Evolutionary conservation across 2,888 invertebrate species (phyloP).

Genomic region (Arrhopalites spinosus): DNA sequence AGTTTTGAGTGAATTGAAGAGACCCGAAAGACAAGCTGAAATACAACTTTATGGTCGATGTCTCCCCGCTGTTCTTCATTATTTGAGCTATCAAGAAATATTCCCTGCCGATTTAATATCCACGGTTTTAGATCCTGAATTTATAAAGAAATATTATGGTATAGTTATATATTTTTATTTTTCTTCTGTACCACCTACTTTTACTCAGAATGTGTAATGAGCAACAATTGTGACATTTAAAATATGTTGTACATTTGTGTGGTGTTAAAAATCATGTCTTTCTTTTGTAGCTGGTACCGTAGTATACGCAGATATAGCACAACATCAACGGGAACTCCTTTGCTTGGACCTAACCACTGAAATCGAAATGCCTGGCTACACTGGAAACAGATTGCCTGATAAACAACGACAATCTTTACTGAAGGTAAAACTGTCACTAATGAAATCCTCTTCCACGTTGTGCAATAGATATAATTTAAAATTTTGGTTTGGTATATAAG

Average conservation of each 20-base stretch:
- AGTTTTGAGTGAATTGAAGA: slow-evolving; percentile 63
- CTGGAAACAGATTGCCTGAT: slow-evolving; percentile 65
- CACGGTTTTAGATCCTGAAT: slow-evolving; percentile 65
- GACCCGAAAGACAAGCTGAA: slow-evolving; percentile 61
- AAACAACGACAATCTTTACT: slow-evolving; percentile 62
- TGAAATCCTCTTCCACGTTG: no score
- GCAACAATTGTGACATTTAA: not conserved
- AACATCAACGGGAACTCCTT: slow-evolving; percentile 67
- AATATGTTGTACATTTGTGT: not conserved
- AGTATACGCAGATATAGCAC: slow-evolving; percentile 33
- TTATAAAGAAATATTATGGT: slow-evolving; percentile 65
- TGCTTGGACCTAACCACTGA: slow-evolving; percentile 68
- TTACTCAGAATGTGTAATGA: not conserved
- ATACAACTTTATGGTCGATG: slow-evolving; percentile 66
- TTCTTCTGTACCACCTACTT: not conserved
- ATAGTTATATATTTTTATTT: slow-evolving; percentile 45
- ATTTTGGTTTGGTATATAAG: no score
- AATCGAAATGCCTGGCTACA: slow-evolving; percentile 67
- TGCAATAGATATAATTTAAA: no score
- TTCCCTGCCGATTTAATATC: slow-evolving; percentile 68
- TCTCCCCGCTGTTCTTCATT: slow-evolving; percentile 68
- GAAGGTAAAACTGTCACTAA: slow-evolving; percentile 63
- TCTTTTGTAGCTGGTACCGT: not conserved
- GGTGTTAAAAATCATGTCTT: not conserved
- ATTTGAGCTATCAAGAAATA: slow-evolving; percentile 65